Base-by-base conservation (phyloP, 2,888 invertebrate genomes). In the Drosophila anomalata region DNA sequence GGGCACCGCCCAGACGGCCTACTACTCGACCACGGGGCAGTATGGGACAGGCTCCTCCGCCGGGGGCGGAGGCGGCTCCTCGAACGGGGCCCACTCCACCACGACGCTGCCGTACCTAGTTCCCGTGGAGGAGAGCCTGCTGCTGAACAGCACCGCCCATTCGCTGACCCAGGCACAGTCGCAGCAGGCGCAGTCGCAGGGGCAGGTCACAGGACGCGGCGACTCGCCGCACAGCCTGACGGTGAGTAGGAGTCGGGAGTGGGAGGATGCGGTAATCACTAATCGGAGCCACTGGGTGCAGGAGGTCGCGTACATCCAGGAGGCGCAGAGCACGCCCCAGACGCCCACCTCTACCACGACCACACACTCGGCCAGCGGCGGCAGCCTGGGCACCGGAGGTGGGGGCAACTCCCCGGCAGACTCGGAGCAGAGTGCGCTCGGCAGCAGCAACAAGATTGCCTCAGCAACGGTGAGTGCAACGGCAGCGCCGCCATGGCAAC, bases 401-500 rank as follows among this genome's bases (percentile, higher is more conserved):
- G 88, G 87, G 29, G 88, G 88, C 69, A 80, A 86, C 72, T 90
- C 90, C 33, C 88, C 90, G 44, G 90, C 90, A 42, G 90, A 90
- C 47, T 88, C 88, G 60, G 88, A 89, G 63, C 90, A 88, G 66
- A 88, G 79, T 41, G 75, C 75, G 44, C 78, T 90, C 71, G 91
- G 89, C 62, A 89, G 86, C 73, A 87, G 90, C 73, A 89, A 96
- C 95, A 91, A 94, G 95, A 92, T 96, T 96, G 90, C 96, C 96
- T 90, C 97, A 91, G 98, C 97, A 92, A 98, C 98, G 92, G 98
- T 97, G 94, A 95, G 95, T 42, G 14, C 36, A 14, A n/a, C n/a
- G 14, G 36, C 36, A 36, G 36, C 84, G 51, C 17, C 20, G 36
- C 20, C 26, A 42, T 48, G 48, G 72, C 68, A 73, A 76, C 72